These are phyloP conservation scores for Panulirus ornatus DNA, from an alignment of 1,140 invertebrate species.

Conservation along the genomic window DNA sequence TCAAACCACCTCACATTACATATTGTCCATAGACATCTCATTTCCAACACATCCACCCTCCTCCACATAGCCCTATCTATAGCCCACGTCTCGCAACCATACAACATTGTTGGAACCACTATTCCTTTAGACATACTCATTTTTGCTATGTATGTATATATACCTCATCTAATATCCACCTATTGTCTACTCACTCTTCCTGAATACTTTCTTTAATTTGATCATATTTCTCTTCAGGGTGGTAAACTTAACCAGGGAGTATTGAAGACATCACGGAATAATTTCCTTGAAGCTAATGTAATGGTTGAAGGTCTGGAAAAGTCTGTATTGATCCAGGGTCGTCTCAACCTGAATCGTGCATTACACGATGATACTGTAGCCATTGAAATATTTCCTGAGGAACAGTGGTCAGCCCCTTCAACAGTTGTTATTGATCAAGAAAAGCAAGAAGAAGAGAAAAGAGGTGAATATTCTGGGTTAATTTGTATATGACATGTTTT, in stretches of 20 bases:
- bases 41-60: no score
- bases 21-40: slow-evolving; percentile 26
- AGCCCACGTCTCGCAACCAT: no score
- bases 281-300: slow-evolving; percentile 96
- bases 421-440: slow-evolving; percentile 84
- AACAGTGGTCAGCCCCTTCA: slow-evolving; percentile 92
- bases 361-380: slow-evolving; percentile 97
- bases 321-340: slow-evolving; percentile 91
- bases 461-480: slow-evolving; percentile 76
- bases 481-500: no score
- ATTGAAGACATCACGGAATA: slow-evolving; percentile 91
- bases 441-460: slow-evolving; percentile 82
- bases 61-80: no score
- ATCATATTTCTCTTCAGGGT: slow-evolving; percentile 81
- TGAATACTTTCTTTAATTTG: no score
- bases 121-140: no score
- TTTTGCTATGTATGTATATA: not conserved
- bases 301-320: slow-evolving; percentile 88
- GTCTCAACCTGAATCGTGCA: slow-evolving; percentile 93
- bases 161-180: no score
- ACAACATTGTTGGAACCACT: no score
- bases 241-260: slow-evolving; percentile 90
- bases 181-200: no score
- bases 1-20: no score
- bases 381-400: slow-evolving; percentile 92